Evolutionary conservation across 2,888 invertebrate genomes (phyloP), one percentile per base, ranked within the genome.

Genomic region (Epinotia brunnichana): DNA sequence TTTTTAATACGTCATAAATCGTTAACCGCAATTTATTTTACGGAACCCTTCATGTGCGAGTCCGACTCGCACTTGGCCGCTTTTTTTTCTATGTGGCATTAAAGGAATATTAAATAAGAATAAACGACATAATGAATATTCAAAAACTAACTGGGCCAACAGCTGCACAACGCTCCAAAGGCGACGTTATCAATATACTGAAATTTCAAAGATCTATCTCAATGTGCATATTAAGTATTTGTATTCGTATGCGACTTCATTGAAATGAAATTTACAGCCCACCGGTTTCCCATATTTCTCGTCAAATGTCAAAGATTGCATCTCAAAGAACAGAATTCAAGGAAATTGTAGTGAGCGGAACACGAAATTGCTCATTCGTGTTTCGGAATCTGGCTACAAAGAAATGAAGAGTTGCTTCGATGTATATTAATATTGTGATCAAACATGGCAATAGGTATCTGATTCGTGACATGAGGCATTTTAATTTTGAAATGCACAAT

Each of bases 201-300:
- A 11, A 44, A 24, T 24, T 69, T 19, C 69, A 53, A 11, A 41
- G 41, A n/a, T 41, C 5, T 35, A 35, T 48, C 21, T 24, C 35
- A 21, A 19, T 56, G 17, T 15, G 39, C 17, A 15, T 48, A 44
- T 60, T 13, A n/a, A n/a, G n/a, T n/a, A 5, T n/a, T 2, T 11
- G 10, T 35, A 29, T 17, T 61, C 19, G 62, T 54, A 53, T 70
- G 24, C 24, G 29, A 56, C 61, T 48, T 62, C 61, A 68, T 72
- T 72, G 72, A 62, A 72, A 67, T 67, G 19, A 72, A 72, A 68
- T 72, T 72, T 61, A 62, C 72, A 72, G 61, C 56, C 35, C 61
- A 68, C 61, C 67, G 61, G 67, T 56, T 72, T 56, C 67, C 44
- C 67, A 48, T 54, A 68, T 68, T 72, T 56, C 67, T 62, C 61